A percentile compares a stretch with the other conserved stretches of the same genome.
These are phyloP conservation scores for Casuarius casuarius DNA, from an alignment of 2,113 vertebrate genomes.

Conservation along the genomic window DNA sequence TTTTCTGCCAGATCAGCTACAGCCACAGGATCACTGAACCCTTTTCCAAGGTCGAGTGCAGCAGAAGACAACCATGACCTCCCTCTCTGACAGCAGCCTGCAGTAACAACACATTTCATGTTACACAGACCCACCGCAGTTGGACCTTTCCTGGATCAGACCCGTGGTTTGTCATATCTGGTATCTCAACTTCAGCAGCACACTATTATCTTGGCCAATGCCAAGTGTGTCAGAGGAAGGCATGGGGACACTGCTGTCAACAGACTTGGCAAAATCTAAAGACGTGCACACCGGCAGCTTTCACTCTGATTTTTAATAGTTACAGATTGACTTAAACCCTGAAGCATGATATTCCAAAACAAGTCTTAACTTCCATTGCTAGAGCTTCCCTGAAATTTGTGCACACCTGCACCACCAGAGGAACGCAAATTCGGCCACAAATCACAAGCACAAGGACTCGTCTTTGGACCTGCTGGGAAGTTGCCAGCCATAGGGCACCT, in stretches of 20 bases:
- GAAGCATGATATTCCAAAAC: not conserved
- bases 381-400: not conserved
- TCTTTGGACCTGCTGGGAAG: not conserved
- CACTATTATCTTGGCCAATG: fast-evolving
- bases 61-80: fast-evolving
- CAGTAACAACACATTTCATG: fast-evolving
- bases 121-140: not conserved
- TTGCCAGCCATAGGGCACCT: not conserved
- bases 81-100: not conserved
- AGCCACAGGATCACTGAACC: not conserved
- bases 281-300: fast-evolving
- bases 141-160: not conserved
- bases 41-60: not conserved
- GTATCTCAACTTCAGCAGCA: not conserved
- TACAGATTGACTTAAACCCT: not conserved
- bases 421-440: not conserved
- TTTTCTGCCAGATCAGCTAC: not conserved
- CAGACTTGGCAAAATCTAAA: not conserved
- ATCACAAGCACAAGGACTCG: fast-evolving
- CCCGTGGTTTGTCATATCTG: not conserved
- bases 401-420: fast-evolving
- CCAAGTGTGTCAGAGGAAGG: not conserved
- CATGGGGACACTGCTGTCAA: not conserved
- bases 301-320: not conserved
- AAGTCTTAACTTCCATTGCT: not conserved